Evolutionary conservation across 30 jellyfish, hydroid and myxozoan genomes (phyloP), one percentile per base, ranked within the genome.

Genomic region (Cassiopea xamachana): DNA sequence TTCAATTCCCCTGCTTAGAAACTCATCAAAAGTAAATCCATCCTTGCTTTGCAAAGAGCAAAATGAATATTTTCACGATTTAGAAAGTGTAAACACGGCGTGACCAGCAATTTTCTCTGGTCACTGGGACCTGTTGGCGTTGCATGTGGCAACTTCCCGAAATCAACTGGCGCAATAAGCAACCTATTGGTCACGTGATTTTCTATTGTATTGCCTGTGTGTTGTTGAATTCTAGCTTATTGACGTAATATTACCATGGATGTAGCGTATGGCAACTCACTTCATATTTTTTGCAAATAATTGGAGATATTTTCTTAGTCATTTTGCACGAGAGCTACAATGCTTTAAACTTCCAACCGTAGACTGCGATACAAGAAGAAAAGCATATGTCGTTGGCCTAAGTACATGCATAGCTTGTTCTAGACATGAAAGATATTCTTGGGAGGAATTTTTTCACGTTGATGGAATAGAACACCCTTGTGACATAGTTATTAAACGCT

Each of bases 141-240:
- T 76, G 89, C 94, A 62, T 87, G 94, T 87, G 94, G 94, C 94
- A 77, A 76, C 84, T 44, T 75, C 73, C 85, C 83, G 73, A 77
- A 87, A 87, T 81, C 94, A 77, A 27, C 89, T 81, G 71, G 84
- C 84, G 45, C 79, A 77, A 87, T 87, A 47, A 74, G 92, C 86
- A 84, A 84, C 14, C 86, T 84, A 84, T 47, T 72, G 48, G 86
- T 87, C 94, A 87, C 94, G 94, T 87, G 94, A 76, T 60, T 76
- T 76, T 51, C 89, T 47, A 87, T 76, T 87, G 89, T 76, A 68
- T 77, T 77, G 69, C 75, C 73, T 45, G 69, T 61, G 70, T 69
- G 94, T 77, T 87, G 55, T 75, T 86, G 89, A 82, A 87, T 87
- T 87, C 94, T 87, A 76, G 83, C 67, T 27, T 17, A 69, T 75